phyloP scores from a whole-genome alignment of 2,888 invertebrate genomes.

The Cephalotes varians region DNA sequence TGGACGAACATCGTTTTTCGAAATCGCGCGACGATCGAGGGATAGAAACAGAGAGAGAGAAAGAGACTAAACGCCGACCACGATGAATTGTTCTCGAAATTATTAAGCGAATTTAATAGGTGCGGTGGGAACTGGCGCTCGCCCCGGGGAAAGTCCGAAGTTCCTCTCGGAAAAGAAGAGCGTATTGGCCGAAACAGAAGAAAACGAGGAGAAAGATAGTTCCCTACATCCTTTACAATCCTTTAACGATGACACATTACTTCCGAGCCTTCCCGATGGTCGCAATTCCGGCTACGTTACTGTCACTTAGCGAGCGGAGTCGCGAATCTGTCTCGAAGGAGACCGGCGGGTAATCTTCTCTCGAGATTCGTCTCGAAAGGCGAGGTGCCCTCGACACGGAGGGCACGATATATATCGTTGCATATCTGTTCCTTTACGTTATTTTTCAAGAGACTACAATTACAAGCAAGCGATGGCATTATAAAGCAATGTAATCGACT shows the following conservation, averaged over 20 bases:
- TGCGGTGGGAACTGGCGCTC: conserved; percentile 1
- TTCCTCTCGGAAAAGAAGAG: conserved; percentile 7
- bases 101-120: conserved; percentile 25
- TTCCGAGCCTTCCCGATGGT: conserved; percentile 72
- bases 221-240: conserved; percentile 74
- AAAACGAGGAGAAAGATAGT: conserved; percentile 39
- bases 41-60: background rate
- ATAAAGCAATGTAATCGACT: background rate
- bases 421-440: background rate
- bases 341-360: conserved; percentile 38
- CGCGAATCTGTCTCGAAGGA: conserved; percentile 62
- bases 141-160: background rate
- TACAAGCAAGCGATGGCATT: no score
- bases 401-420: conserved; percentile 18
- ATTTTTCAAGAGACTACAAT: background rate
- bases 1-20: background rate
- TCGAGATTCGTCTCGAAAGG: conserved; percentile 36
- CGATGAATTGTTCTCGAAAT: background rate
- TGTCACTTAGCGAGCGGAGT: conserved; percentile 72
- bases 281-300: conserved; percentile 71
- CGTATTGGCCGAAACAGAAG: conserved; percentile 4
- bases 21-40: background rate
- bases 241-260: conserved; percentile 82
- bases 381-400: background rate
- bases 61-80: background rate